Conservation (phyloP, 1,140 invertebrate genomes). For the Chionoecetes opilio region DNA sequence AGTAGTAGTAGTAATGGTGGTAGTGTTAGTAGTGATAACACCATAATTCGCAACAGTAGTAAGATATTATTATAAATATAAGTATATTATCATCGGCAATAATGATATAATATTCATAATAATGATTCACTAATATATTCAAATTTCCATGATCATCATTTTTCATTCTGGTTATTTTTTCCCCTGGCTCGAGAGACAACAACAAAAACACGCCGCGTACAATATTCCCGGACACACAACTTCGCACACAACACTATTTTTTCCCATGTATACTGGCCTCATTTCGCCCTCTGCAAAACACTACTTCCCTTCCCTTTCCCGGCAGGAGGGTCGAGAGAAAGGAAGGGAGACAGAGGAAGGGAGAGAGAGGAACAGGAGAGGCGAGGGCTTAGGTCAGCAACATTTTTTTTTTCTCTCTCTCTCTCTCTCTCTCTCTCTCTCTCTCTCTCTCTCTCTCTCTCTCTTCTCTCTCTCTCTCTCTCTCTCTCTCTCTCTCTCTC, state of each 20-base stretch:
- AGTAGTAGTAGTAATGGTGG: background rate
- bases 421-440: background rate
- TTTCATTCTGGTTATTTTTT: no score
- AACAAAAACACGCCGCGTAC: no score
- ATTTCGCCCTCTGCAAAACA: background rate
- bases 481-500: constrained; percentile 40
- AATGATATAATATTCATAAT: no score
- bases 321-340: background rate
- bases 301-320: background rate
- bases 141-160: no score
- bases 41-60: background rate
- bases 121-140: no score
- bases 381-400: background rate
- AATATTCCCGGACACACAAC: no score
- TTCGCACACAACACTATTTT: background rate
- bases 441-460: constrained; percentile 38
- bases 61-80: background rate
- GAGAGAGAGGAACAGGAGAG: constrained; percentile 33
- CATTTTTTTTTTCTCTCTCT: background rate
- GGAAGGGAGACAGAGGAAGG: constrained; percentile 30
- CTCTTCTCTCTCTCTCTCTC: constrained; percentile 3
- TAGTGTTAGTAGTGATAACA: background rate
- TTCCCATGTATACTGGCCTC: background rate
- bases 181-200: no score
- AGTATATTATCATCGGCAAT: no score